phyloP scores from a whole-genome alignment of 2,888 invertebrate species.

The Acanthoscelides obtectus region DNA sequence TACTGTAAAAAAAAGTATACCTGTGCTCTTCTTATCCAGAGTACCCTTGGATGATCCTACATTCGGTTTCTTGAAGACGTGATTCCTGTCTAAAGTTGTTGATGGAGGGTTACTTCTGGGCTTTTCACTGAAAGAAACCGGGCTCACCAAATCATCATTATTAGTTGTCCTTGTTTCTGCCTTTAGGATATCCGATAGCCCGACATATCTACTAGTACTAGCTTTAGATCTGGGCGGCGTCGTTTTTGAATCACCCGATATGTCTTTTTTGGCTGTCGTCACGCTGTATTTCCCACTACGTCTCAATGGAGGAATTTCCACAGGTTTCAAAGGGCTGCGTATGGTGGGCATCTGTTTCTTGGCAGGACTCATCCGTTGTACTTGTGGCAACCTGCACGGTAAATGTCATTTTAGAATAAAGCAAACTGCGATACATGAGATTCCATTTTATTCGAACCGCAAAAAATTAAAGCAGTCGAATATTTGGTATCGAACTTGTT shows the following conservation, averaged over 20 bases:
- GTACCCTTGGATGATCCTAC: neutral
- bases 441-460: too few species aligned
- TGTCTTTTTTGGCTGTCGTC: slow-evolving; percentile 5
- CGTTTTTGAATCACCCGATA: neutral
- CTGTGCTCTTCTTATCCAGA: slow-evolving; percentile 4
- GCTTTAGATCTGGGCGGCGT: neutral
- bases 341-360: neutral
- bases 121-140: slow-evolving; percentile 31
- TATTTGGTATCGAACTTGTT: too few species aligned
- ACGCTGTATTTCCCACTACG: slow-evolving; percentile 12
- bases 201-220: slow-evolving; percentile 18
- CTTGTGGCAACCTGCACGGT: neutral
- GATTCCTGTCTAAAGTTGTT: neutral
- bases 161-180: slow-evolving; percentile 1
- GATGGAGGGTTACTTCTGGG: slow-evolving; percentile 5
- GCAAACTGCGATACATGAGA: too few species aligned
- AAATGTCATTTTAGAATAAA: too few species aligned
- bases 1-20: neutral
- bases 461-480: too few species aligned
- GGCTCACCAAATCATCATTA: slow-evolving; percentile 26
- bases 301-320: neutral
- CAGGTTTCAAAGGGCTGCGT: neutral
- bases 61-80: slow-evolving; percentile 25
- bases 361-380: neutral
- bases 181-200: slow-evolving; percentile 25